Evolutionary conservation across 2,113 vertebrate species (phyloP), one percentile per base, ranked within the genome.

Genomic region (Chaetura pelagica): DNA sequence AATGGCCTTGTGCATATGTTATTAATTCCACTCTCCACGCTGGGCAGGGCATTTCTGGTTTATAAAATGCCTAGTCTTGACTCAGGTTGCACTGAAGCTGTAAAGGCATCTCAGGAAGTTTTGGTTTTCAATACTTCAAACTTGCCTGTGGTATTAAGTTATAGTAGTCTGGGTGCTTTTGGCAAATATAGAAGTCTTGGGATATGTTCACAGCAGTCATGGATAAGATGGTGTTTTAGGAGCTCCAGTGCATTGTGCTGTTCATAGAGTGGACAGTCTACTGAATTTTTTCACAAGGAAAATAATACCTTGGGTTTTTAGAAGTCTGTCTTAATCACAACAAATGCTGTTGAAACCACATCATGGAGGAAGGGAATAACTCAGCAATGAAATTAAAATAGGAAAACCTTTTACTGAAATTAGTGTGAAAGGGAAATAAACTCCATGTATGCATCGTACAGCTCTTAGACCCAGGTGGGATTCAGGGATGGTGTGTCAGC

Each of bases 391-490:
- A 75, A 87, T 83, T 69, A 57, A 75, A 72, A 35, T 9, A 67
- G 29, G 32, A 79, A 67, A 46, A 26, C 5, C n/a, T 83, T 62
- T 57, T 72, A 21, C 15, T 59, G 38, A n/a, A 59, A 75, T 57
- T 23, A 61, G 7, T 0, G 1, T 24, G 35, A 17, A 71, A n/a
- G 29, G 48, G 42, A 57, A 35, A 76, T 40, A 66, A 64, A 44
- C 10, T 54, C 8, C 5, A 2, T 19, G 42, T 0, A 0, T 5
- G 15, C 63, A 22, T 54, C 2, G 1, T 32, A 27, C 16, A 59
- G 6, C 14, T 44, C 35, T 27, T 66, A 10, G 68, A 52, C 29
- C 30, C 9, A 21, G 26, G 64, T 21, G 9, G 64, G 34, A 34
- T 72, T 48, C 5, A 13, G 42, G 29, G 63, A 8, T 61, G 20